These are phyloP conservation scores for Drosophila ohnishii DNA, from an alignment of 1,140 invertebrate genomes.

Conservation along the genomic window DNA sequence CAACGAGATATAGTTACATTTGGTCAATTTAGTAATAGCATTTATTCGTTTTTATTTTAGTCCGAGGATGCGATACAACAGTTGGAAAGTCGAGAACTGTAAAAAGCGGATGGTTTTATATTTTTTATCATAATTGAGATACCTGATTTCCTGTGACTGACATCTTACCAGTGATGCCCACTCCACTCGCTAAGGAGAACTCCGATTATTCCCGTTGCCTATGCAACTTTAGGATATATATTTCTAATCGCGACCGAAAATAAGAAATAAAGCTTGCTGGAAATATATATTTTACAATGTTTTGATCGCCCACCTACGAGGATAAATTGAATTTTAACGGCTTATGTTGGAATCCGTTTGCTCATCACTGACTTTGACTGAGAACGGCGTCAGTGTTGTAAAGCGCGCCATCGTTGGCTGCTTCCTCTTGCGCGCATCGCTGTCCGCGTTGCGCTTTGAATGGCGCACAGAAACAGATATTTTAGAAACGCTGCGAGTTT, in stretches of 20 bases:
- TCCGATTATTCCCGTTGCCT: too few species aligned
- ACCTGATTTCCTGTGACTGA: neutral
- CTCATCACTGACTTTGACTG: neutral
- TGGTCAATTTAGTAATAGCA: neutral
- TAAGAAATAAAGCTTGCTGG: neutral
- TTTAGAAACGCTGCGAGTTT: conserved; percentile 51
- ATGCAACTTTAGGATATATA: neutral
- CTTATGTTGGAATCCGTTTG: neutral
- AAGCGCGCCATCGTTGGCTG: neutral
- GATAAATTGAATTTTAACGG: neutral
- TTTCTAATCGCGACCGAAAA: neutral
- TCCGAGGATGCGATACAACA: conserved; percentile 21
- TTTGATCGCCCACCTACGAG: neutral
- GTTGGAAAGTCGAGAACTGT: conserved; percentile 42
- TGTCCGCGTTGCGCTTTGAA: conserved; percentile 2
- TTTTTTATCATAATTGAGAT: neutral
- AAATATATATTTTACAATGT: neutral
- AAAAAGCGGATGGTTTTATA: neutral
- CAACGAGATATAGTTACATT: conserved; percentile 56
- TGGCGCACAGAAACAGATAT: conserved; percentile 29
- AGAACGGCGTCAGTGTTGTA: neutral
- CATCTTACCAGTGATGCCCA: conserved; percentile 10
- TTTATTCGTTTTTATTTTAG: conserved; percentile 22
- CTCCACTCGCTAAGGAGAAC: too few species aligned
- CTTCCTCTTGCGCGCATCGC: conserved; percentile 19